Evolutionary conservation across 2,113 vertebrate genomes (phyloP), one percentile per base, ranked within the genome.

Genomic region (Sisor rabdophorus): DNA sequence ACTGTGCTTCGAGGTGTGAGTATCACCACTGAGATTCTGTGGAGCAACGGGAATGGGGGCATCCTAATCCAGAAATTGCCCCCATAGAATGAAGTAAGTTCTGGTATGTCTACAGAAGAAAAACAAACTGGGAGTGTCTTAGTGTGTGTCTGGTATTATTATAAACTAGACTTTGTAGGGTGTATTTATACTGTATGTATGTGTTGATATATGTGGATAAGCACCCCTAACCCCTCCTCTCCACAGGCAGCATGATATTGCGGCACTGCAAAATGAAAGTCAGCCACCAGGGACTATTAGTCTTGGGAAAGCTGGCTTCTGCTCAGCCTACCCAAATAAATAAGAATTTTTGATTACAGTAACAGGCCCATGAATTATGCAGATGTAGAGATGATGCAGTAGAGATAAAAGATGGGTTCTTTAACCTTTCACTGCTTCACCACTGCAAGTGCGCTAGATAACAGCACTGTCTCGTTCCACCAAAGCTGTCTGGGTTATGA

Each of bases 281-380:
- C 78, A 77, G 87, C 87, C 88, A 89, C 88, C 87, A 88, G 87
- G 88, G 87, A 87, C 64, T 61, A 61, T 71, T 86, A 87, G 89
- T 87, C 86, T 91, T 88, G 87, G 87, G 85, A 87, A 82, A 87
- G 81, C 84, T 54, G 77, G 84, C 85, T 87, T 84, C 58, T 74
- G 81, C 84, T 85, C 86, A 81, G 68, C 85, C 87, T 90, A 84
- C 88, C 87, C 88, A 91, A 92, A 91, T 91, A 92, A 92, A 92
- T 91, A 91, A 90, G 89, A 92, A 91, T 92, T 91, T 91, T 91
- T 91, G 91, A 92, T 92, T 89, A 91, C 90, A 91, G 91, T 92
- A 92, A 92, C 90, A 90, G 87, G 87, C 75, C 86, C 86, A 91
- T 92, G 89, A 91, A 91, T 92, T 91, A 92, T 92, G 90, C 87